These are phyloP conservation scores for Pegoplata infirma DNA, from an alignment of 2,888 invertebrate genomes.

Conservation along the genomic window DNA sequence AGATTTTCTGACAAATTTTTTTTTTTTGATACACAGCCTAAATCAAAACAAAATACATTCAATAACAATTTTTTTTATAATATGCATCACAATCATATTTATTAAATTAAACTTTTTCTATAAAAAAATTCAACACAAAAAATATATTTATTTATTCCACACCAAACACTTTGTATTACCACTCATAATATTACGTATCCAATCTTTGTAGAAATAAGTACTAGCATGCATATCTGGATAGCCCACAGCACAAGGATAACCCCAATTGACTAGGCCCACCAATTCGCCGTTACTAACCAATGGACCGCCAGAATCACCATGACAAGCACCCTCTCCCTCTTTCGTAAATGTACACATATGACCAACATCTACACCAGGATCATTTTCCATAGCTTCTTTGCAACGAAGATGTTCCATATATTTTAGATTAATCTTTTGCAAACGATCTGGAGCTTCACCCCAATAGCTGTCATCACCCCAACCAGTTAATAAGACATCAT, in stretches of 20 bases:
- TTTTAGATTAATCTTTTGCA: conserved; percentile 80
- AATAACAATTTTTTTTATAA: too few species aligned
- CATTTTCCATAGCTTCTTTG: conserved; percentile 69
- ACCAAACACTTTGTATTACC: conserved; percentile 54
- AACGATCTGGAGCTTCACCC: conserved; percentile 79
- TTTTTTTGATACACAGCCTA: too few species aligned
- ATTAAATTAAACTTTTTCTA: too few species aligned
- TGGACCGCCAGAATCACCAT: conserved; percentile 75
- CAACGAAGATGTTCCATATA: conserved; percentile 79
- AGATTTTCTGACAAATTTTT: too few species aligned
- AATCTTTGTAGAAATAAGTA: conserved; percentile 69
- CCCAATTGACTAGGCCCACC: conserved; percentile 76
- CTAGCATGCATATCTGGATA: conserved; percentile 73
- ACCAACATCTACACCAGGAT: conserved; percentile 79
- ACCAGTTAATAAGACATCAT: conserved; percentile 80
- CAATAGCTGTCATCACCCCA: conserved; percentile 80
- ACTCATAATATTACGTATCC: conserved; percentile 68
- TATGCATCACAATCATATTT: too few species aligned
- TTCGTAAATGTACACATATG: conserved; percentile 81
- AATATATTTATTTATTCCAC: neutral
- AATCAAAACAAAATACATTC: too few species aligned
- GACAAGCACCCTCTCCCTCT: conserved; percentile 79
- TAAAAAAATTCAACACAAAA: too few species aligned
- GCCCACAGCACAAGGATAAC: conserved; percentile 73
- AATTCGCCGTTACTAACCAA: conserved; percentile 67